Percentiles rank a stretch among this genome's conserved stretches.
phyloP scores from a whole-genome alignment of 2,888 invertebrate genomes.

The Fabriciana adippe region DNA sequence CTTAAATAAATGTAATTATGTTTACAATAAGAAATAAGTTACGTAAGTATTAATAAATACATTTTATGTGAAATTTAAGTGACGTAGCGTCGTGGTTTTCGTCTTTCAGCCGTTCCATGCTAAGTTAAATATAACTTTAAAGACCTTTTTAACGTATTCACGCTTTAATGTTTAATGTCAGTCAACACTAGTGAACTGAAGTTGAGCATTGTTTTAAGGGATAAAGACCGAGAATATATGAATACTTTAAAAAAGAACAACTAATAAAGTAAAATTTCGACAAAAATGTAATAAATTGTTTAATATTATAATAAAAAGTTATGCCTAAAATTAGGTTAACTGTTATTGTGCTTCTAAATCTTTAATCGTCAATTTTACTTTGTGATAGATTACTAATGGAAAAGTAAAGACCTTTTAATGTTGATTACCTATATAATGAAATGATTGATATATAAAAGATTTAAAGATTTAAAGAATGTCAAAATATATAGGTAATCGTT shows the following conservation, averaged over 20 bases:
- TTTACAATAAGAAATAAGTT: not conserved
- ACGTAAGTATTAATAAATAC: slow-evolving; percentile 7
- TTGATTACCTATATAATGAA: too few relatives aligned
- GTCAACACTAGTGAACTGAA: slow-evolving; percentile 11
- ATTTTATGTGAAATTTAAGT: slow-evolving; percentile 7
- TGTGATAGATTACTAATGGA: too few relatives aligned
- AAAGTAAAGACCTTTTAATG: too few relatives aligned
- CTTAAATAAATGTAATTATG: too few relatives aligned
- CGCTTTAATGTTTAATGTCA: slow-evolving; percentile 23
- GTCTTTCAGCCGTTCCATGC: slow-evolving; percentile 8
- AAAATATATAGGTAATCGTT: too few relatives aligned
- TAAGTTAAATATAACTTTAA: slow-evolving; percentile 6
- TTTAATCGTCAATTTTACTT: too few relatives aligned
- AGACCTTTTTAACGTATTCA: slow-evolving; percentile 23
- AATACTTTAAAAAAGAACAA: not conserved
- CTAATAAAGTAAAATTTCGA: not conserved
- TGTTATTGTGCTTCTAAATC: too few relatives aligned
- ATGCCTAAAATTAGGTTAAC: too few relatives aligned
- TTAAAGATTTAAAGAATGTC: too few relatives aligned
- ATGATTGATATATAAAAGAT: too few relatives aligned
- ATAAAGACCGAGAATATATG: slow-evolving; percentile 3
- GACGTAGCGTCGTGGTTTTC: slow-evolving; percentile 5
- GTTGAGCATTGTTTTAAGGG: slow-evolving; percentile 12
- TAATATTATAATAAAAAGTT: too few relatives aligned
- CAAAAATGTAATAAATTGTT: too few relatives aligned